Evolutionary conservation across 2,888 invertebrate species (phyloP).

Genomic region (Diaphora mendica): DNA sequence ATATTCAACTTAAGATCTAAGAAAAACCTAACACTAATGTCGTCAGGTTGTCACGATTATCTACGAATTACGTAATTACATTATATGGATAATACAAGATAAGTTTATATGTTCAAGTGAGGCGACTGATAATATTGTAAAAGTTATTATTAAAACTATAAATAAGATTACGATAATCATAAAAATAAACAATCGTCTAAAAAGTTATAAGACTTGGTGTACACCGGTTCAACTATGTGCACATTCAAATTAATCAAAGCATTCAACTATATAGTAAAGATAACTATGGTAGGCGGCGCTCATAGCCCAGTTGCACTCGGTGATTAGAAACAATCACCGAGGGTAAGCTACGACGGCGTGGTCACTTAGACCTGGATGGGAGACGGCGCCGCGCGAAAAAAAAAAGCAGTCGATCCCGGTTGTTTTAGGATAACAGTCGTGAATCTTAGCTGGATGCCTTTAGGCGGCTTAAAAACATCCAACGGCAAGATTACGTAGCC

Average conservation of each 20-base stretch:
- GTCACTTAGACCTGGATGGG: no score
- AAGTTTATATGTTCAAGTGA: neutral
- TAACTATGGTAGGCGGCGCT: neutral
- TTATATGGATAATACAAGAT: neutral
- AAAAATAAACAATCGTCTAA: neutral
- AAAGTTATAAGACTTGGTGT: neutral
- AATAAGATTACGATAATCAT: constrained; percentile 2
- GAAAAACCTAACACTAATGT: neutral
- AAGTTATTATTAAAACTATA: neutral
- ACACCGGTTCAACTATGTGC: neutral
- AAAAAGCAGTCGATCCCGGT: no score
- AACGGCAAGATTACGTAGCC: no score
- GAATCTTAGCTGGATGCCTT: no score
- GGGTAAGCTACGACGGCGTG: no score
- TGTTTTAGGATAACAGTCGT: no score
- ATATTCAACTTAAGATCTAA: neutral
- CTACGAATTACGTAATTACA: neutral
- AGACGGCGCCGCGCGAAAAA: no score
- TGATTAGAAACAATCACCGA: no score
- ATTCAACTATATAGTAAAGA: neutral
- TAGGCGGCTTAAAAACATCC: no score
- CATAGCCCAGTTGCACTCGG: no score
- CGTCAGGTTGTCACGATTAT: neutral
- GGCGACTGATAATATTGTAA: neutral
- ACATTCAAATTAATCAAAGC: neutral